Base-by-base conservation (phyloP, 2,888 invertebrate species). In the Himalopsyche tibetana region DNA sequence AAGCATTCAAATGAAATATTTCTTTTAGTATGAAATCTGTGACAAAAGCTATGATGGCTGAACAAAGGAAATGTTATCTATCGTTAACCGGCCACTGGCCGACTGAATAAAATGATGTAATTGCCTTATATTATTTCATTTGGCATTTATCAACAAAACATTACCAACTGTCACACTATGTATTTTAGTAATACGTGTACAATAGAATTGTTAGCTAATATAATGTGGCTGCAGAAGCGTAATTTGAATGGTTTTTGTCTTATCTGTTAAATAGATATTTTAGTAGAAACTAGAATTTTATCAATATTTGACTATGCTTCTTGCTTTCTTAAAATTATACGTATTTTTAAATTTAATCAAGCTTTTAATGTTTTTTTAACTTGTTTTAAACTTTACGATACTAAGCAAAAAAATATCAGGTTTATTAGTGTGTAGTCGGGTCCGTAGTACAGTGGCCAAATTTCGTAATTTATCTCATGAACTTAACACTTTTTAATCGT, bases 21-120 rank as follows among this genome's bases (percentile, higher is more conserved):
- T 0, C 51, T 51, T 51, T 51, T 4, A 8, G 45, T 45, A 45
- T 45, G 8, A 45, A 69, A 69, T n/a, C 36, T 74, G 36, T 74
- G 36, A 36, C 74, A 74, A 74, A 74, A 74, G 38, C 38, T 74
- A 74, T 36, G 74, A 74, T 36, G 28, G 36, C 11, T 5, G 36
- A 74, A 74, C 74, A 74, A 74, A 74, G 74, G 36, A 3, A 74
- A 74, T 38, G 28, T 38, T 74, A 74, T 74, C 74, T 74, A 74
- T 74, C 74, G 36, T 69, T 69, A 36, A 38, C 74, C 74, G 38
- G 28, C 74, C 36, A 74, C 74, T 38, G 38, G 38, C 74, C 38
- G 74, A 38, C 36, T 74, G 38, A 36, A 38, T 74, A 74, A 74
- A 74, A 19, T 74, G 74, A 74, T 74, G 38, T 74, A 74, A 74